Conservation (phyloP, 1,140 invertebrate genomes). For the Panagrolaimus sp. region DNA sequence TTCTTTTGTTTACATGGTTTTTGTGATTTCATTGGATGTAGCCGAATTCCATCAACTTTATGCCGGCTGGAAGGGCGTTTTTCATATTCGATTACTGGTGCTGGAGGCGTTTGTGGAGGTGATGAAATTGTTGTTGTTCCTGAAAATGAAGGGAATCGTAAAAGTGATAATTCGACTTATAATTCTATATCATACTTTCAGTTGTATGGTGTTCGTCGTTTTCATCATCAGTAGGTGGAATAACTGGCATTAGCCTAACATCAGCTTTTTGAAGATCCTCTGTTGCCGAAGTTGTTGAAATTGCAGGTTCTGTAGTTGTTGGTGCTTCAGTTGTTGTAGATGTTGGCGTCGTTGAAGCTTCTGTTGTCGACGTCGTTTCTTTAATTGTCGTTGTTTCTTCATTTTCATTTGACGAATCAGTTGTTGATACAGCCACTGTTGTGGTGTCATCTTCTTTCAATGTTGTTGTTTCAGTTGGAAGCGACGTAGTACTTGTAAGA, state of each 20-base stretch:
- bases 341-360: no score
- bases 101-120: not conserved
- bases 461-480: not conserved
- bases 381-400: no score
- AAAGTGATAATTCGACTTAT: not conserved
- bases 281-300: not conserved
- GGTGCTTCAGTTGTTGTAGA: not conserved
- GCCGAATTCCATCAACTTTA: conserved; percentile 23
- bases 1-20: conserved; percentile 25
- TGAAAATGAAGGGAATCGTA: not conserved
- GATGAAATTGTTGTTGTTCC: not conserved
- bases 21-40: conserved; percentile 18
- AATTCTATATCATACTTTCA: not conserved
- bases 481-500: no score
- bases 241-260: not conserved
- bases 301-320: not conserved
- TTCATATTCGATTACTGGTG: not conserved
- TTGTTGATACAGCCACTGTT: not conserved
- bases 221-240: not conserved
- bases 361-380: no score
- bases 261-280: not conserved
- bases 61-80: not conserved
- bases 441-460: not conserved
- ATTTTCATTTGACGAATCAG: not conserved
- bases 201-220: not conserved